Evolutionary conservation across 2,113 vertebrate genomes (phyloP).

Genomic region (Gnathonemus echidnorhynchus): DNA sequence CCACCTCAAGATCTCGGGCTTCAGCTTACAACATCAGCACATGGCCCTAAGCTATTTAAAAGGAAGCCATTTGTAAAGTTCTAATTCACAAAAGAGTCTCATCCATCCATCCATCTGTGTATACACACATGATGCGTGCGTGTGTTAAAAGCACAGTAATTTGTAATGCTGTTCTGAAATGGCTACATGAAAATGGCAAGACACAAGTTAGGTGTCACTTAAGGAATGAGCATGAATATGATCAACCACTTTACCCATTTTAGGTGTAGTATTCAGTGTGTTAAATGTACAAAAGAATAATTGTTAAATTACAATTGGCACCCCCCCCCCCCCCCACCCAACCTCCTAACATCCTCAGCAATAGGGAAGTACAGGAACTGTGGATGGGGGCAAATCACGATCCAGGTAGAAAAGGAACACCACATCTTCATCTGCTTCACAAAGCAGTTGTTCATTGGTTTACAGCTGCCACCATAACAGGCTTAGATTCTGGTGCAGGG

Average conservation of each 20-base stretch:
- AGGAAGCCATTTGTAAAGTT: not conserved
- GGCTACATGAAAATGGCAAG: not conserved
- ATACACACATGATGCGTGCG: not conserved
- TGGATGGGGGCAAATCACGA: not conserved
- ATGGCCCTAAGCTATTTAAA: slow-evolving; percentile 39
- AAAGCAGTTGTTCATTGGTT: not conserved
- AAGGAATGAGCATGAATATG: not conserved
- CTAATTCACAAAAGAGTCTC: not conserved
- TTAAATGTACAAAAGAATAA: slow-evolving; percentile 5
- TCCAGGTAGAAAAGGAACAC: not conserved
- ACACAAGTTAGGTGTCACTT: not conserved
- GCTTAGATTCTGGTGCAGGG: not conserved
- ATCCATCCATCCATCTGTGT: not conserved
- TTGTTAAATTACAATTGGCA: not conserved
- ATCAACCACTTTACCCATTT: not conserved
- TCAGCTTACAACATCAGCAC: slow-evolving; percentile 43
- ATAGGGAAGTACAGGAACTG: not conserved
- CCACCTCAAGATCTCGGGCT: slow-evolving; percentile 51
- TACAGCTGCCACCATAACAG: not conserved
- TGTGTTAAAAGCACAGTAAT: not conserved
- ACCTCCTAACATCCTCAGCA: not conserved
- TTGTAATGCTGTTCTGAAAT: not conserved
- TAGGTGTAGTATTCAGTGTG: not conserved
- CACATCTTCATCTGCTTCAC: not conserved
- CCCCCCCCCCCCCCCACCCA: too few relatives aligned